Conservation (phyloP, 2,113 vertebrate genomes). For the Oncorhynchus gorbuscha region DNA sequence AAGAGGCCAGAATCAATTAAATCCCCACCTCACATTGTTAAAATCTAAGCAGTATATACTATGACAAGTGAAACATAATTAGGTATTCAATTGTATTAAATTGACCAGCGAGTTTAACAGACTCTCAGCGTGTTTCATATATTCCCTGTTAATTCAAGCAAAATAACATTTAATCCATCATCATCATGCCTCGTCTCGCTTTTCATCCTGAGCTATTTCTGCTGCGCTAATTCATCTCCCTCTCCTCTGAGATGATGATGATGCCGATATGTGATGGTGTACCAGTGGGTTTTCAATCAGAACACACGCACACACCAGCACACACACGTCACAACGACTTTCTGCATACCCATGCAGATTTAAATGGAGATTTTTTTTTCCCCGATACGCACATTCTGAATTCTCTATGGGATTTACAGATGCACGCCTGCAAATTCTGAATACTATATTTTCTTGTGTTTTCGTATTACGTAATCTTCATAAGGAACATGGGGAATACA, state of each 20-base stretch:
- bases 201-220: slow-evolving; percentile 23
- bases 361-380: no score
- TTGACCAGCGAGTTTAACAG: slow-evolving; percentile 62
- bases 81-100: slow-evolving; percentile 68
- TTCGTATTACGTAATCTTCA: slow-evolving; percentile 29
- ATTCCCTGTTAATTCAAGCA: slow-evolving; percentile 62
- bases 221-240: slow-evolving; percentile 21
- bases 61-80: slow-evolving; percentile 70
- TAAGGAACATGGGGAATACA: slow-evolving; percentile 12
- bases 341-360: no score
- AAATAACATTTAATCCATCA: slow-evolving; percentile 62
- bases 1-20: slow-evolving; percentile 56
- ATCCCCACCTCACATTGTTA: slow-evolving; percentile 55
- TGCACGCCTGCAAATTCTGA: slow-evolving; percentile 44
- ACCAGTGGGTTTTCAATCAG: slow-evolving; percentile 20
- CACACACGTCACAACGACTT: neutral
- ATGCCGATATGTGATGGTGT: neutral
- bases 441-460: slow-evolving; percentile 21
- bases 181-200: slow-evolving; percentile 20
- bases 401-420: slow-evolving; percentile 25
- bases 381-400: no score
- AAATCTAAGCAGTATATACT: slow-evolving; percentile 43
- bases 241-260: neutral
- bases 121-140: slow-evolving; percentile 59
- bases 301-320: slow-evolving; percentile 16